Conservation (phyloP, 2,113 vertebrate species). For the Pandion haliaetus region DNA sequence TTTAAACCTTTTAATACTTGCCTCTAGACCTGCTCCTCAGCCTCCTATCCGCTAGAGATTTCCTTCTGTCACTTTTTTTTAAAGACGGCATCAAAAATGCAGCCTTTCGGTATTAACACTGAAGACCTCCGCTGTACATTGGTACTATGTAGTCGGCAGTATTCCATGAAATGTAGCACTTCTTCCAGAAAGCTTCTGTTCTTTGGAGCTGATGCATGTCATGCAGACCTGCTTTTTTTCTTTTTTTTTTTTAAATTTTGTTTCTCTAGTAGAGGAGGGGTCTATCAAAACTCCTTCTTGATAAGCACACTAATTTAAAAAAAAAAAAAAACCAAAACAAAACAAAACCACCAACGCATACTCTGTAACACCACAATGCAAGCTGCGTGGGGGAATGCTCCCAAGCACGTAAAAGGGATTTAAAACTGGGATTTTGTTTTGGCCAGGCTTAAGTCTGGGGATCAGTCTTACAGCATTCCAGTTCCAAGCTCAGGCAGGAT, state of each 20-base stretch:
- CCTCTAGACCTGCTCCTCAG: background rate
- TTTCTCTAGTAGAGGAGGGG: background rate
- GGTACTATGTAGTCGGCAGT: background rate
- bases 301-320: background rate
- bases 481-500: background rate
- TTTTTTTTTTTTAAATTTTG: no score
- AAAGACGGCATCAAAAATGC: background rate
- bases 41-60: background rate
- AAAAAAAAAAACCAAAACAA: background rate
- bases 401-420: background rate
- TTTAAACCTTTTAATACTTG: conserved; percentile 12
- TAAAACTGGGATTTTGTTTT: background rate
- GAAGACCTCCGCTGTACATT: background rate
- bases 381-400: background rate
- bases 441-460: background rate
- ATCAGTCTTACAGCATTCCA: background rate
- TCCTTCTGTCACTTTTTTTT: background rate
- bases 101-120: background rate
- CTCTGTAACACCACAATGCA: background rate
- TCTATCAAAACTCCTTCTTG: background rate
- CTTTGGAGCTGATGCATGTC: background rate
- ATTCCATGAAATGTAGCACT: background rate
- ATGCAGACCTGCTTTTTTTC: background rate
- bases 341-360: background rate
- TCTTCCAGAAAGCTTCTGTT: background rate